phyloP scores from a whole-genome alignment of 1,140 invertebrate species.

The Coelopa frigida region DNA sequence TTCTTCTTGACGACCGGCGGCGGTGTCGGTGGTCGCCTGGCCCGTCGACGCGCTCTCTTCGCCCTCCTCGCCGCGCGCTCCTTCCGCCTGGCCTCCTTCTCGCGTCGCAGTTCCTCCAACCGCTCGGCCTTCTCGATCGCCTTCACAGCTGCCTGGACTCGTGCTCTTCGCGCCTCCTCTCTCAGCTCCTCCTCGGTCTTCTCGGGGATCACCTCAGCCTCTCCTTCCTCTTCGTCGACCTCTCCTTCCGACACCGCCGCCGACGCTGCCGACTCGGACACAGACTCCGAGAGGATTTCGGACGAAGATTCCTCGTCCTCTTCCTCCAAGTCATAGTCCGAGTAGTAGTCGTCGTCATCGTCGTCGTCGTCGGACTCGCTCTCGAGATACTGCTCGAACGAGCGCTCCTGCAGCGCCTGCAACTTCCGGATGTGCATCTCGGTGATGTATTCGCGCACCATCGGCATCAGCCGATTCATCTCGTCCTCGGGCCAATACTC shows the following conservation, averaged over 20 bases:
- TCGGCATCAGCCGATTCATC: constrained; percentile 19
- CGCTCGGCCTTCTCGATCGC: too few species aligned
- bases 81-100: neutral
- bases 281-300: too few species aligned
- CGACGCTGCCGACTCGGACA: constrained; percentile 11
- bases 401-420: constrained; percentile 19
- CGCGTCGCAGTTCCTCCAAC: neutral
- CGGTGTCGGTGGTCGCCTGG: neutral
- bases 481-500: constrained; percentile 24
- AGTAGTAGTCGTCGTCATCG: too few species aligned
- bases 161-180: constrained; percentile 5
- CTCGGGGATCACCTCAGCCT: neutral
- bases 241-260: constrained; percentile 17
- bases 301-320: constrained; percentile 3
- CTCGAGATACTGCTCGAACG: constrained; percentile 12
- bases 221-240: constrained; percentile 4
- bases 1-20: constrained; percentile 10
- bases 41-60: neutral
- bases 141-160: neutral
- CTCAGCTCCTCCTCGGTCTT: constrained; percentile 20
- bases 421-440: constrained; percentile 24
- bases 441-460: constrained; percentile 17
- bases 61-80: neutral
- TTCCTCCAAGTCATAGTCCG: neutral
- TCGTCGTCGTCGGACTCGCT: constrained; percentile 15